Conservation (phyloP, 2,888 invertebrate species). For the Toxonevra muliebris region DNA sequence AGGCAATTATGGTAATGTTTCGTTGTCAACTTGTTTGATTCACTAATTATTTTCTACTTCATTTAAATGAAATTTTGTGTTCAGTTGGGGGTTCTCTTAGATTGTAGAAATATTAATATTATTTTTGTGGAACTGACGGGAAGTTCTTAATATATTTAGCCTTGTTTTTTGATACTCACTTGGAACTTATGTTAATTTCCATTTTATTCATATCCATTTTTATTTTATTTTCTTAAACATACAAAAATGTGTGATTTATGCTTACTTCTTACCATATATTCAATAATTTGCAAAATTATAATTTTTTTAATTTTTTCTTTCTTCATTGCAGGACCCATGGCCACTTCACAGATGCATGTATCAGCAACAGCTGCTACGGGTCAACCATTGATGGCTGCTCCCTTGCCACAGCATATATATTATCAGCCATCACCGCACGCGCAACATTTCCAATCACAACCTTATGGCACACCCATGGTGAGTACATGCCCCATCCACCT, state of each 20-base stretch:
- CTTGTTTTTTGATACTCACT: no score
- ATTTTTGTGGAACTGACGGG: no score
- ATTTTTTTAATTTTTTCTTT: slow-evolving; percentile 7
- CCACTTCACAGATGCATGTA: slow-evolving; percentile 80
- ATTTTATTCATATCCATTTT: no score
- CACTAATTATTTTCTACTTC: no score
- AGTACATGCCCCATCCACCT: slow-evolving; percentile 42
- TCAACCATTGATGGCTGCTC: slow-evolving; percentile 84
- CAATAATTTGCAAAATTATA: slow-evolving; percentile 14
- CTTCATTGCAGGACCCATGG: slow-evolving; percentile 64
- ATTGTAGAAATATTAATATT: no score
- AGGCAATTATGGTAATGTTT: slow-evolving; percentile 54
- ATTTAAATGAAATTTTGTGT: no score
- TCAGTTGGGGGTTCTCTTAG: no score
- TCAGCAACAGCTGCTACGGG: slow-evolving; percentile 75
- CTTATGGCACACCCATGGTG: slow-evolving; percentile 64
- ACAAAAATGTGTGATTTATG: not conserved
- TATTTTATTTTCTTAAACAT: no score
- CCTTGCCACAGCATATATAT: slow-evolving; percentile 72
- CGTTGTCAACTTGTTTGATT: not conserved
- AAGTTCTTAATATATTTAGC: no score
- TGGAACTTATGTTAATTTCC: no score
- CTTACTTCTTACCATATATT: not conserved
- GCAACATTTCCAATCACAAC: slow-evolving; percentile 66
- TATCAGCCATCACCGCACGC: slow-evolving; percentile 71